A percentile compares a stretch with the other conserved stretches of the same genome.
Evolutionary conservation across 2,888 invertebrate genomes (phyloP).

Genomic region (Schizaphis graminum): DNA sequence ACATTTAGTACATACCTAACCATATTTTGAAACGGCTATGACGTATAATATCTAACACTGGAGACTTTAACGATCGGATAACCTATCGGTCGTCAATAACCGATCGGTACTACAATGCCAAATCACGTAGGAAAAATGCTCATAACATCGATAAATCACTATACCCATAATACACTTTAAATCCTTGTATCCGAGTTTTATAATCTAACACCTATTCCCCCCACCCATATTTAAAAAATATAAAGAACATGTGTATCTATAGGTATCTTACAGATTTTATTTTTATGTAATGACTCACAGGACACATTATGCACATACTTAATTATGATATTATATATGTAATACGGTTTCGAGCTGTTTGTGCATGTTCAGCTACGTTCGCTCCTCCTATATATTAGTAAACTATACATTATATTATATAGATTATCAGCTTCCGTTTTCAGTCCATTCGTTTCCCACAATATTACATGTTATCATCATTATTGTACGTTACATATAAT

Average conservation of each 20-base stretch:
- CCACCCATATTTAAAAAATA: not conserved
- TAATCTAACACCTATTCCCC: not conserved
- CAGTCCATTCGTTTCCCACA: not conserved
- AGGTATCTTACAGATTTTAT: not conserved
- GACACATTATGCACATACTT: not conserved
- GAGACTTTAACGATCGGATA: not conserved
- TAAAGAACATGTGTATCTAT: not conserved
- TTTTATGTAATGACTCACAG: not conserved
- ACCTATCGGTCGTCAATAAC: not conserved
- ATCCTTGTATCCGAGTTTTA: not conserved
- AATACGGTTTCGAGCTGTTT: not conserved
- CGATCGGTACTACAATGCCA: not conserved
- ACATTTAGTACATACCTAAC: not conserved
- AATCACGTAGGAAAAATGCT: not conserved
- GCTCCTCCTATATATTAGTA: not conserved
- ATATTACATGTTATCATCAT: not conserved
- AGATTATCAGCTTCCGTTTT: conserved; percentile 32
- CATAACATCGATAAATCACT: not conserved
- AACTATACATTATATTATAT: not conserved
- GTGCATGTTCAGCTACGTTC: not conserved
- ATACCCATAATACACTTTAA: not conserved
- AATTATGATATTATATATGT: not conserved
- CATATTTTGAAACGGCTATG: not conserved
- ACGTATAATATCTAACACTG: not conserved
- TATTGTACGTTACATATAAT: not conserved